A percentile compares a stretch with the other conserved stretches of the same genome.
phyloP scores from a whole-genome alignment of 2,888 invertebrate species.

The Lasioglossum calceatum region DNA sequence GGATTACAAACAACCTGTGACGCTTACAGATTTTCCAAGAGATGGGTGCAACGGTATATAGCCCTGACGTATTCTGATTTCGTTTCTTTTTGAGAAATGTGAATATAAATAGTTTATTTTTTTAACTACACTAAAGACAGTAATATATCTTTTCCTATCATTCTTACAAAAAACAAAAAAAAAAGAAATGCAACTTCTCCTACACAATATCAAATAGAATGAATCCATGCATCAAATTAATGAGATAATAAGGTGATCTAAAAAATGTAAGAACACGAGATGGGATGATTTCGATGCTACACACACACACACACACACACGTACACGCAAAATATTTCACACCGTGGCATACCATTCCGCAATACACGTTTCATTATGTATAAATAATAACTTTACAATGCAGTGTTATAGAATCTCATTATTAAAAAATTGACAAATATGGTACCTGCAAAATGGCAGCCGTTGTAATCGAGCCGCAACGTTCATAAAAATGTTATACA shows the following conservation, averaged over 20 bases:
- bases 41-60: conserved; percentile 47
- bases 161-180: conserved; percentile 47
- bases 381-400: conserved; percentile 70
- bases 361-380: conserved; percentile 54
- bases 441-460: conserved; percentile 43
- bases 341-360: conserved; percentile 42
- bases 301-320: conserved; percentile 65
- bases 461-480: conserved; percentile 22
- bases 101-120: conserved; percentile 67
- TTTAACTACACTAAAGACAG: conserved; percentile 51
- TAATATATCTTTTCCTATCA: conserved; percentile 32
- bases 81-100: conserved; percentile 45
- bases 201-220: conserved; percentile 44
- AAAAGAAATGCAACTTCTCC: conserved; percentile 44
- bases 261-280: conserved; percentile 53
- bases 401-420: conserved; percentile 48
- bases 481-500: conserved; percentile 29
- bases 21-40: conserved; percentile 42
- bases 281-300: conserved; percentile 49
- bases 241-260: conserved; percentile 42
- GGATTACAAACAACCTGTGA: conserved; percentile 30
- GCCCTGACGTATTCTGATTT: conserved; percentile 36
- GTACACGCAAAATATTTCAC: conserved; percentile 61
- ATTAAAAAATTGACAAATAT: conserved; percentile 61
- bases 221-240: conserved; percentile 44